Conservation (phyloP, 1,140 invertebrate species). For the Penaeus japonicus region DNA sequence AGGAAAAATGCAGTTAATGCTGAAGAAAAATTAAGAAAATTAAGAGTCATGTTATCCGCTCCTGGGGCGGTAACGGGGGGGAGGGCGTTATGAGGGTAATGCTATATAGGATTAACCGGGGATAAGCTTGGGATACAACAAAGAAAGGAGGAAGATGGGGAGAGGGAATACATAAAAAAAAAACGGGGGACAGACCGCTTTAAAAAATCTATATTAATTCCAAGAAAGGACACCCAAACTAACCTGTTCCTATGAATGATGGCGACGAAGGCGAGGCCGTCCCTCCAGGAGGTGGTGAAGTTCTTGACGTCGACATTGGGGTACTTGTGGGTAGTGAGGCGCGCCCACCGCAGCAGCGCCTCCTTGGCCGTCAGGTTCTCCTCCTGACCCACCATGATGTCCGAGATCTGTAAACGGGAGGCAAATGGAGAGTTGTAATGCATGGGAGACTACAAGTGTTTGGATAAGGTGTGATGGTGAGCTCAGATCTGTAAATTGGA, state of each 20-base stretch:
- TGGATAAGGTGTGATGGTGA: not conserved
- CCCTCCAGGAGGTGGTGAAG: conserved; percentile 96
- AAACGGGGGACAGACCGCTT: not conserved
- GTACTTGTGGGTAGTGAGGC: conserved; percentile 93
- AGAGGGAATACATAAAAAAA: not conserved
- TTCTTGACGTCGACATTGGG: conserved; percentile 94
- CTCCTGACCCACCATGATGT: conserved; percentile 94
- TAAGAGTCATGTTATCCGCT: too few relatives aligned
- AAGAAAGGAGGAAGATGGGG: not conserved
- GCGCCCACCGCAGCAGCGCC: conserved; percentile 94
- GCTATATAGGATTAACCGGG: not conserved
- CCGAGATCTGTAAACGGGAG: conserved; percentile 85
- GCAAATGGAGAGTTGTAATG: not conserved
- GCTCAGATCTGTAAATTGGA: too few relatives aligned
- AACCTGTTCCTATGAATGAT: conserved; percentile 95
- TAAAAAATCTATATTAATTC: not conserved
- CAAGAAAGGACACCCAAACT: not conserved
- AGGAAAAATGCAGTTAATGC: too few relatives aligned
- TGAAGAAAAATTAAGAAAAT: too few relatives aligned
- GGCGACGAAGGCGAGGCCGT: conserved; percentile 98
- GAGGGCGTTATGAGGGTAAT: too few relatives aligned
- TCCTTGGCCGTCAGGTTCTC: conserved; percentile 93
- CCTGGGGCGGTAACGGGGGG: too few relatives aligned
- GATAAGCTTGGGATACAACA: not conserved
- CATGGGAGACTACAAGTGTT: not conserved